Evolutionary conservation across 2,797 vertebrate genomes (phyloP).

Genomic region (Eulemur albifrons): DNA sequence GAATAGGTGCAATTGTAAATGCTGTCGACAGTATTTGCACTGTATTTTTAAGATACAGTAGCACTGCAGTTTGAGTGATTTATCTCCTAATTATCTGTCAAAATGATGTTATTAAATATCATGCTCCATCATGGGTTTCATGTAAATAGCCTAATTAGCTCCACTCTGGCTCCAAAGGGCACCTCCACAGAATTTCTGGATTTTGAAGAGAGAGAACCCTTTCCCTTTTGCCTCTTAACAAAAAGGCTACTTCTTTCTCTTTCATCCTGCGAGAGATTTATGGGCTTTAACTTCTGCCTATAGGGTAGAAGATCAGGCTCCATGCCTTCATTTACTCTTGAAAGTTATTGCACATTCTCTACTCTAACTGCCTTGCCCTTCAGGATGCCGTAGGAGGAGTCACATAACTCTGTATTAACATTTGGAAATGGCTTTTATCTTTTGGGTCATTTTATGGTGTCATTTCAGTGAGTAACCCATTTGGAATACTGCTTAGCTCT

Average conservation of each 20-base stretch:
- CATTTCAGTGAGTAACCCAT: not conserved
- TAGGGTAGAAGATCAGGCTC: not conserved
- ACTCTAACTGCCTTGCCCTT: slow-evolving; percentile 60
- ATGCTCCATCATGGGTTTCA: slow-evolving; percentile 42
- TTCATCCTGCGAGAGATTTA: not conserved
- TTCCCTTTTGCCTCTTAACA: slow-evolving; percentile 15
- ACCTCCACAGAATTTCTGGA: not conserved
- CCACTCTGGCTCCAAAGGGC: slow-evolving; percentile 40
- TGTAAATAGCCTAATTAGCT: slow-evolving; percentile 68
- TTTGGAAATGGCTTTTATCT: slow-evolving; percentile 66
- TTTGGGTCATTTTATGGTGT: slow-evolving; percentile 54
- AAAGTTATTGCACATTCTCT: slow-evolving; percentile 1
- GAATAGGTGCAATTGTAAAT: slow-evolving; percentile 62
- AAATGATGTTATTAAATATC: slow-evolving; percentile 59
- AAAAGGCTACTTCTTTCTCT: slow-evolving; percentile 14
- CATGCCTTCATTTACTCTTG: slow-evolving; percentile 18
- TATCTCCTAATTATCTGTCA: slow-evolving; percentile 71
- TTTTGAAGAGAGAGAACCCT: not conserved
- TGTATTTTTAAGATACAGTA: slow-evolving; percentile 42
- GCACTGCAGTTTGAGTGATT: slow-evolving; percentile 53
- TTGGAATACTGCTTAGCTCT: not conserved
- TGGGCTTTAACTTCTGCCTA: slow-evolving; percentile 9
- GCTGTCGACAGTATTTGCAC: slow-evolving; percentile 55
- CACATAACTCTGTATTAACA: slow-evolving; percentile 61
- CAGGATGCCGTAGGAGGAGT: not conserved